These are phyloP conservation scores for Campaea margaritaria DNA, from an alignment of 2,888 invertebrate species.

Conservation along the genomic window DNA sequence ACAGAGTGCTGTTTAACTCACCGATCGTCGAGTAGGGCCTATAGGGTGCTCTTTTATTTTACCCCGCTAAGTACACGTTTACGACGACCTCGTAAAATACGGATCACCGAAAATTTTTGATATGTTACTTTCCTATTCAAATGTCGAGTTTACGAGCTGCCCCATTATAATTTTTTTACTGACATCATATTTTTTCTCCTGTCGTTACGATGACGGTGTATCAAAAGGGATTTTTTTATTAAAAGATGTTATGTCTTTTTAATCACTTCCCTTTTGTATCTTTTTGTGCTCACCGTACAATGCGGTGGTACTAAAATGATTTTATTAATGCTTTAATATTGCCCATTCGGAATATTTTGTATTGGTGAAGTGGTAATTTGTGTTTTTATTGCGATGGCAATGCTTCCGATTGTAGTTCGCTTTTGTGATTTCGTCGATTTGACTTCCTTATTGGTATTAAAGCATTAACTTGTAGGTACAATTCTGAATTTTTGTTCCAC, in stretches of 20 bases:
- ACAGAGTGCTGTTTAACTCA: constrained; percentile 59
- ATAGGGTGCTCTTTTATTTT: constrained; percentile 65
- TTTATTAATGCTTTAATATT: constrained; percentile 50
- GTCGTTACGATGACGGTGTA: constrained; percentile 73
- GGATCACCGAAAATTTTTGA: constrained; percentile 85
- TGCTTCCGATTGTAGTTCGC: constrained; percentile 32
- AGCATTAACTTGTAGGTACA: no score
- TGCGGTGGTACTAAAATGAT: constrained; percentile 59
- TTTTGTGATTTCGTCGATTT: constrained; percentile 28
- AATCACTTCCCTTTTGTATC: constrained; percentile 79
- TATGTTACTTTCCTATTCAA: constrained; percentile 85
- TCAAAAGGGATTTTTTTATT: constrained; percentile 75
- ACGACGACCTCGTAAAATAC: constrained; percentile 83
- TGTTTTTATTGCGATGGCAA: constrained; percentile 44
- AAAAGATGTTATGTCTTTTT: constrained; percentile 78
- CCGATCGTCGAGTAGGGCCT: constrained; percentile 74
- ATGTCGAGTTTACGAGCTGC: constrained; percentile 77
- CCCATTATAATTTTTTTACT: constrained; percentile 82
- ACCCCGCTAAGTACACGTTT: constrained; percentile 81
- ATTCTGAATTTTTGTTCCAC: no score
- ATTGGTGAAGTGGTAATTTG: constrained; percentile 42
- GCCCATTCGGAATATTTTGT: constrained; percentile 40
- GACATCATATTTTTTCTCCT: constrained; percentile 78
- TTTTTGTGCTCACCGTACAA: constrained; percentile 61
- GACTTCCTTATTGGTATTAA: constrained; percentile 34